Conservation (phyloP, 2,113 vertebrate species). For the Sardina pilchardus region DNA sequence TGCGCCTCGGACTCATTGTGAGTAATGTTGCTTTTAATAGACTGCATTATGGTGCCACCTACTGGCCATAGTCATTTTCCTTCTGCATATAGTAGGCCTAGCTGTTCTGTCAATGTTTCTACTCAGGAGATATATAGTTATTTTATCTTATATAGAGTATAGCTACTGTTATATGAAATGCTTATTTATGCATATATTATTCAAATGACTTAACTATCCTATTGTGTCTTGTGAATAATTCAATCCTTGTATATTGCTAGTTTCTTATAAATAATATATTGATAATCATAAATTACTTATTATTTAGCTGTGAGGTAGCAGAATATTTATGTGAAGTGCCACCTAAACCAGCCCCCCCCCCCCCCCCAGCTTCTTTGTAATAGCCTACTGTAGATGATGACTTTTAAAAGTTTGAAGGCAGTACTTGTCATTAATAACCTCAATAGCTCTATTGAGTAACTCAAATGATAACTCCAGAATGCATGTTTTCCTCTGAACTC, state of each 20-base stretch:
- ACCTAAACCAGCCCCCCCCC: not conserved
- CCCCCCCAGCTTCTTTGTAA: not conserved
- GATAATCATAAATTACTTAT: not conserved
- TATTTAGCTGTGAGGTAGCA: not conserved
- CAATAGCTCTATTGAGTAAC: not conserved
- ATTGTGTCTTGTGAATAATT: not conserved
- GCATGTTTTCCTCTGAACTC: not conserved
- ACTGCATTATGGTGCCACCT: not conserved
- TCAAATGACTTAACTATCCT: not conserved
- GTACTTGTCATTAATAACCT: not conserved
- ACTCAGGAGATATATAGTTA: not conserved
- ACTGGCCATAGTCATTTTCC: not conserved
- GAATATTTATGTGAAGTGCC: not conserved
- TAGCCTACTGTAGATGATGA: not conserved
- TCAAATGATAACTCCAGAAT: not conserved
- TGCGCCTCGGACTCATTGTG: not conserved
- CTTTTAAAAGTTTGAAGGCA: not conserved
- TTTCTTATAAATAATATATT: not conserved
- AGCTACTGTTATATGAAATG: not conserved
- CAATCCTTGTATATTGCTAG: not conserved
- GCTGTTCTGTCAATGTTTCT: too few relatives aligned
- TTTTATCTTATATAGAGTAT: not conserved
- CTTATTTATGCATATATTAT: not conserved
- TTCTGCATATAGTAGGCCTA: not conserved
- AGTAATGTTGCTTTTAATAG: constrained; percentile 1